A percentile compares a stretch with the other conserved stretches of the same genome.
Evolutionary conservation across 2,797 vertebrate genomes (phyloP).

Genomic region (Intellagama lesueurii): DNA sequence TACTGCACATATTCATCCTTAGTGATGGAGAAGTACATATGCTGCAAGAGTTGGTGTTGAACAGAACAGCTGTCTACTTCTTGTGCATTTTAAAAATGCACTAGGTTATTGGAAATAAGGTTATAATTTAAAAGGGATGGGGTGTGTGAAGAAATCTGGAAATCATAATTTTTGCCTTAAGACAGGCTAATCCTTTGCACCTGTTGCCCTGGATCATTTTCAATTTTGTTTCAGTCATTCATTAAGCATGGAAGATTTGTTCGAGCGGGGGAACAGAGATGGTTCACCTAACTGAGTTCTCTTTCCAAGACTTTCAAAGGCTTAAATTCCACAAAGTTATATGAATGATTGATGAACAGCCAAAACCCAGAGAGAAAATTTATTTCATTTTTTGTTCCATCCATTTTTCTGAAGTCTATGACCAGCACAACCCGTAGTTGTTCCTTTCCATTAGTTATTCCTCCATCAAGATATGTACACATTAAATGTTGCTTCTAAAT

Average conservation of each 20-base stretch:
- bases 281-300: constrained; percentile 53
- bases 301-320: constrained; percentile 59
- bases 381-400: constrained; percentile 39
- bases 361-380: constrained; percentile 19
- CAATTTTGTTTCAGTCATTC: constrained; percentile 52
- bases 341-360: constrained; percentile 41
- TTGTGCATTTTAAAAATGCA: neutral
- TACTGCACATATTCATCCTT: neutral
- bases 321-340: constrained; percentile 48
- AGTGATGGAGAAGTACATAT: neutral
- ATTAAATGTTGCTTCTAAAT: constrained; percentile 15
- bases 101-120: neutral
- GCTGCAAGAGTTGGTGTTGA: neutral
- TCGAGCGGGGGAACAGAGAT: constrained; percentile 47
- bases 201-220: constrained; percentile 62
- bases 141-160: constrained; percentile 33
- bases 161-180: constrained; percentile 44
- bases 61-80: constrained; percentile 12
- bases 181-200: constrained; percentile 60
- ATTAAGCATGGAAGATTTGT: constrained; percentile 62
- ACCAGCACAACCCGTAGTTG: constrained; percentile 12
- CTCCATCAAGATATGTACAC: constrained; percentile 10
- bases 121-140: constrained; percentile 41
- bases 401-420: neutral
- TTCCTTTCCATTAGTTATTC: constrained; percentile 16